Conservation (phyloP, 1,140 invertebrate species). For the Coboldia fuscipes region DNA sequence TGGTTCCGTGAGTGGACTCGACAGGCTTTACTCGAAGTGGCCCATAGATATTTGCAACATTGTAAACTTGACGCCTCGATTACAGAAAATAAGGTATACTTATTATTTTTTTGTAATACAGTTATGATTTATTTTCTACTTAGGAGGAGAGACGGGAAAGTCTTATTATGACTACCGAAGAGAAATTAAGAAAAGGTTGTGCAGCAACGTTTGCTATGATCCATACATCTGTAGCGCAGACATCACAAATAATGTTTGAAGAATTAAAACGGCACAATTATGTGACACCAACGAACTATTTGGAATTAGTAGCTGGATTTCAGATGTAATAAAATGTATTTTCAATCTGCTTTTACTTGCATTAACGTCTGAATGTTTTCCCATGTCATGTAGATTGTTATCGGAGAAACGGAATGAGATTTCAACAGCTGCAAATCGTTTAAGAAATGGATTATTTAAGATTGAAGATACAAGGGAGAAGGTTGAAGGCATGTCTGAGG, state of each 20-base stretch:
- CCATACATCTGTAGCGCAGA: conserved; percentile 49
- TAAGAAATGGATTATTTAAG: conserved; percentile 52
- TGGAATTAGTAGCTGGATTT: conserved; percentile 61
- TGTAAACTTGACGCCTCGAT: conserved; percentile 42
- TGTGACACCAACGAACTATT: conserved; percentile 66
- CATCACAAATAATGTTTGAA: conserved; percentile 40
- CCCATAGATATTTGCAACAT: conserved; percentile 41
- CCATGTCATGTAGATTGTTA: conserved; percentile 35
- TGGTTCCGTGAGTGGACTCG: conserved; percentile 75
- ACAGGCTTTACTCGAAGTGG: conserved; percentile 67
- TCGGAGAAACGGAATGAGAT: conserved; percentile 44
- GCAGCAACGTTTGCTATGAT: conserved; percentile 53
- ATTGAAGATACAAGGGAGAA: conserved; percentile 54
- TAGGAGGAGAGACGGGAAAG: conserved; percentile 23
- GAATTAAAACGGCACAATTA: conserved; percentile 68
- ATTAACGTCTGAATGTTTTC: conserved; percentile 6
- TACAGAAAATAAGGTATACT: conserved; percentile 29
- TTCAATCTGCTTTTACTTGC: too few species aligned
- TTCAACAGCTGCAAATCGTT: conserved; percentile 43
- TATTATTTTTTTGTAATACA: background rate
- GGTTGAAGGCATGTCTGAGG: conserved; percentile 55
- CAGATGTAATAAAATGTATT: conserved; percentile 48
- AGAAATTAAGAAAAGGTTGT: conserved; percentile 32
- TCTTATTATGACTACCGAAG: conserved; percentile 30
- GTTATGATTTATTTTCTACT: background rate